A percentile compares a stretch with the other conserved stretches of the same genome.
These are phyloP conservation scores for Ploceus nigricollis DNA, from an alignment of 2,113 vertebrate genomes.

Conservation along the genomic window DNA sequence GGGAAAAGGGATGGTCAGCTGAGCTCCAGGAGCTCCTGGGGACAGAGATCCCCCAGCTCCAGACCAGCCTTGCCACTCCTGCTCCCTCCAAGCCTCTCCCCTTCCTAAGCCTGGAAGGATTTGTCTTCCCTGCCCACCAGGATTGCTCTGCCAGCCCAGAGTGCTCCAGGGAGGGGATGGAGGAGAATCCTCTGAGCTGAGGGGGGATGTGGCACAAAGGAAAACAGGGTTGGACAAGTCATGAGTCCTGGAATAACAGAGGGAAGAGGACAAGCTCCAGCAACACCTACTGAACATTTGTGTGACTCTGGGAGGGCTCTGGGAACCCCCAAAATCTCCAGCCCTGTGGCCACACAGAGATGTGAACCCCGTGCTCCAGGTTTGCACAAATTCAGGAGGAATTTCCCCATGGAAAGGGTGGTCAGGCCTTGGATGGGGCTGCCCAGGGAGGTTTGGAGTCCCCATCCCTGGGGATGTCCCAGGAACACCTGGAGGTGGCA, in stretches of 20 bases:
- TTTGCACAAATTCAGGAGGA: not conserved
- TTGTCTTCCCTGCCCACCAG: not conserved
- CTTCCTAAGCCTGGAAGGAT: not conserved
- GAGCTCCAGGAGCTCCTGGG: not conserved
- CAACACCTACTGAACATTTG: not conserved
- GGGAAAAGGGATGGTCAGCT: not conserved
- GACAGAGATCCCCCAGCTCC: not conserved
- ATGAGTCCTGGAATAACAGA: not conserved
- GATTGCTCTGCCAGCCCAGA: not conserved
- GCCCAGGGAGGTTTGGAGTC: not conserved
- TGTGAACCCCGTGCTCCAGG: not conserved
- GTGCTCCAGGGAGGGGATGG: not conserved
- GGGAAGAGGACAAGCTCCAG: not conserved
- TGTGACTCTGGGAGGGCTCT: not conserved
- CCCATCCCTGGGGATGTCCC: not conserved
- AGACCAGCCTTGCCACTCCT: not conserved
- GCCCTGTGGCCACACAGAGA: not conserved
- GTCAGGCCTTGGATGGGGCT: rapidly evolving
- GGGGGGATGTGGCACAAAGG: not conserved
- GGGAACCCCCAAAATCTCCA: not conserved
- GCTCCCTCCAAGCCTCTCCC: not conserved
- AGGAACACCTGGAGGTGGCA: not conserved
- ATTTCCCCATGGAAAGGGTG: not conserved
- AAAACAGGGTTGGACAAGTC: not conserved
- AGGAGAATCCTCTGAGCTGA: not conserved